phyloP scores from a whole-genome alignment of 2,888 invertebrate genomes.

The Aplocera efformata region DNA sequence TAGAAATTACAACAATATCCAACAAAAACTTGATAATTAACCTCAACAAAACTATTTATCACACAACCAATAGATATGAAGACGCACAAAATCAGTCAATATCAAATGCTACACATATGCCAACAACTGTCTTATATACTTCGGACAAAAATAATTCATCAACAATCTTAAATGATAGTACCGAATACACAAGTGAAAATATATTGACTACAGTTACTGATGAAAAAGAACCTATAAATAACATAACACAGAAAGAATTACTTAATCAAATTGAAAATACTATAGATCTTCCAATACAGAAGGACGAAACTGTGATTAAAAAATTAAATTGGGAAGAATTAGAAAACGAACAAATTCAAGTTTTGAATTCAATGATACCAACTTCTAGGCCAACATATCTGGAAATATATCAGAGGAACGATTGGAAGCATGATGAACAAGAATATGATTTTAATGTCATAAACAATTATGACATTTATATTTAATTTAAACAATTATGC shows the following conservation, averaged over 20 bases:
- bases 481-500: not conserved
- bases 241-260: slow-evolving; percentile 4
- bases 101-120: not conserved
- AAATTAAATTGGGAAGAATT: slow-evolving; percentile 19
- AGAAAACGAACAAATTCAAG: slow-evolving; percentile 18
- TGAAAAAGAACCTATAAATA: slow-evolving; percentile 5
- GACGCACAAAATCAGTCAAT: slow-evolving; percentile 22
- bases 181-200: not conserved
- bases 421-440: slow-evolving; percentile 44
- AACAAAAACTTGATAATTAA: not conserved
- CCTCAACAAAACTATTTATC: slow-evolving; percentile 9
- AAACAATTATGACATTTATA: slow-evolving; percentile 9
- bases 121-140: not conserved
- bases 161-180: not conserved
- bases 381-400: slow-evolving; percentile 47
- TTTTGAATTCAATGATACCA: slow-evolving; percentile 42
- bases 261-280: slow-evolving; percentile 3
- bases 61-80: slow-evolving; percentile 6
- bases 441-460: slow-evolving; percentile 39
- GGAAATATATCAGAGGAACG: slow-evolving; percentile 46
- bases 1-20: not conserved
- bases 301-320: not conserved
- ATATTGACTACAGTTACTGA: not conserved
- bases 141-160: not conserved
- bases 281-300: not conserved